phyloP scores from a whole-genome alignment of 1,140 invertebrate genomes.

The Papilio xuthus region DNA sequence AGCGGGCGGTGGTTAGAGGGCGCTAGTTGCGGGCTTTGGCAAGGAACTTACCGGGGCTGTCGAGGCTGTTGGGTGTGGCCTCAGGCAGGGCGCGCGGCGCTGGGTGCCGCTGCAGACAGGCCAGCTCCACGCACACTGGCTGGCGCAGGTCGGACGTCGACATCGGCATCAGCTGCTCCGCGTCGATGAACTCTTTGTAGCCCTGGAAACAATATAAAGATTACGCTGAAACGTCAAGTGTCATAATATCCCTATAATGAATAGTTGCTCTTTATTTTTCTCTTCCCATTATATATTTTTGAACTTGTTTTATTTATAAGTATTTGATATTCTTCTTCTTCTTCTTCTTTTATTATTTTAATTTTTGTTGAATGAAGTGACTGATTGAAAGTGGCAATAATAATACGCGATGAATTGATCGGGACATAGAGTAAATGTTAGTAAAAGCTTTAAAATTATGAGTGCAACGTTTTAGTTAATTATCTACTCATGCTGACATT shows the following conservation, averaged over 20 bases:
- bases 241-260: too few relatives aligned
- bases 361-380: too few relatives aligned
- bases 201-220: conserved; percentile 81
- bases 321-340: not conserved
- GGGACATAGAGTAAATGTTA: not conserved
- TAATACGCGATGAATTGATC: not conserved
- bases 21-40: not conserved
- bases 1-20: not conserved
- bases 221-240: too few relatives aligned
- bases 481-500: not conserved
- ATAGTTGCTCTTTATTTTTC: too few relatives aligned
- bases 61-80: conserved; percentile 80
- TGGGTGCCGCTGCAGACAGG: conserved; percentile 83
- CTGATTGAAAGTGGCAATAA: not conserved
- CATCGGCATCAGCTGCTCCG: conserved; percentile 92
- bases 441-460: not conserved
- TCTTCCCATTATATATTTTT: too few relatives aligned
- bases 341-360: too few relatives aligned
- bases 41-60: conserved; percentile 70
- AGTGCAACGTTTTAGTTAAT: not conserved
- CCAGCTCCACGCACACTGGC: conserved; percentile 91
- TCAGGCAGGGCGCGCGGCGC: conserved; percentile 76
- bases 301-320: not conserved
- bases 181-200: conserved; percentile 93
- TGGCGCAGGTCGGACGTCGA: conserved; percentile 90